These are phyloP conservation scores for Sebastes kiyomatsui DNA, from an alignment of 2,797 vertebrate genomes.

Conservation along the genomic window DNA sequence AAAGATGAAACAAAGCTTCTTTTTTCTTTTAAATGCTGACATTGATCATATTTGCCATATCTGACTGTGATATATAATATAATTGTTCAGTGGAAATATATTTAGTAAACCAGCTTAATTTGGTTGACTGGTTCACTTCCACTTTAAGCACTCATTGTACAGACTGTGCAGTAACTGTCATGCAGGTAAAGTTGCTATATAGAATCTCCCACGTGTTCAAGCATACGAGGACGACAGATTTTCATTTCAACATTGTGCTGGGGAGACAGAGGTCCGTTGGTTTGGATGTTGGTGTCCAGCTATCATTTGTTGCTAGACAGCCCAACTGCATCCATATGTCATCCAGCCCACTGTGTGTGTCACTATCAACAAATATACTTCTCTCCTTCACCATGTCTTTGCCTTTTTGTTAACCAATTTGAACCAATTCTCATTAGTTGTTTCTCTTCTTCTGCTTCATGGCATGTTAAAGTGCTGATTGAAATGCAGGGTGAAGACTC, in stretches of 20 bases:
- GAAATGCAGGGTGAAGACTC: conserved; percentile 85
- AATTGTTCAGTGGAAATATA: too few relatives aligned
- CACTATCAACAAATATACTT: conserved; percentile 54
- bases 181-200: not conserved
- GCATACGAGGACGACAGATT: not conserved
- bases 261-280: not conserved
- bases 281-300: conserved; percentile 16
- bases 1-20: too few relatives aligned
- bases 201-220: not conserved
- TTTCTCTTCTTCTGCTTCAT: conserved; percentile 79
- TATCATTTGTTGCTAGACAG: conserved; percentile 24
- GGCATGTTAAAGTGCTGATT: conserved; percentile 85
- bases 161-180: not conserved
- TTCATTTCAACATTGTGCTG: not conserved
- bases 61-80: too few relatives aligned
- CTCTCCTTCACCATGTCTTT: conserved; percentile 61
- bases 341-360: conserved; percentile 50
- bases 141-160: not conserved
- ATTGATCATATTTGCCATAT: too few relatives aligned
- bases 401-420: conserved; percentile 65
- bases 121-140: too few relatives aligned
- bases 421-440: conserved; percentile 73
- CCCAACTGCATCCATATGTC: conserved; percentile 55
- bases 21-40: too few relatives aligned
- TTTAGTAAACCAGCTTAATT: too few relatives aligned